These are phyloP conservation scores for Neodon shergylaensis DNA, from an alignment of 2,113 vertebrate genomes.

Conservation along the genomic window DNA sequence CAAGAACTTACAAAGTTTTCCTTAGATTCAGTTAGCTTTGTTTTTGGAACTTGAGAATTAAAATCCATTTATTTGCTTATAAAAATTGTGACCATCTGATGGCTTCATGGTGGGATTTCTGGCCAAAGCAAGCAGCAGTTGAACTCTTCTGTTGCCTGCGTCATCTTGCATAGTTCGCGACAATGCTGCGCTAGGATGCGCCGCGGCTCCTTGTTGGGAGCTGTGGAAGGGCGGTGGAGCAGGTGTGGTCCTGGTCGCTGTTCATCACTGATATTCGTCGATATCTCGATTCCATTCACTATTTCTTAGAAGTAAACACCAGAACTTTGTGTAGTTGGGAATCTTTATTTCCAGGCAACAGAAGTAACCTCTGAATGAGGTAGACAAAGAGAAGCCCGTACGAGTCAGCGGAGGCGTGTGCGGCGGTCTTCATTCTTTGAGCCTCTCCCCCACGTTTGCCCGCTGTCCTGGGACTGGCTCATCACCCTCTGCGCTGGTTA, in stretches of 20 bases:
- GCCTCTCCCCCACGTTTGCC: too few relatives aligned
- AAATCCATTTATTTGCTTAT: background rate
- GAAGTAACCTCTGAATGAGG: background rate
- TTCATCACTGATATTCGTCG: background rate
- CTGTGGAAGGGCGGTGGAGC: background rate
- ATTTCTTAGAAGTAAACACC: background rate
- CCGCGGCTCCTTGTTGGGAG: background rate
- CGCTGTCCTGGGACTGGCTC: rapidly evolving
- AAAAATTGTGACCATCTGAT: conserved; percentile 31
- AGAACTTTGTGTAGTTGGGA: background rate
- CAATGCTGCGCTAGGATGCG: background rate
- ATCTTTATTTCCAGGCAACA: background rate
- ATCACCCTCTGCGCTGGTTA: background rate
- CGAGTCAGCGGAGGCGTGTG: too few relatives aligned
- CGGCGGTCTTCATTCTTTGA: too few relatives aligned
- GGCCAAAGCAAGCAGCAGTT: background rate
- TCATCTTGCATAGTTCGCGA: background rate
- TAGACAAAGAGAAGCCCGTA: background rate
- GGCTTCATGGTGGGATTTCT: background rate
- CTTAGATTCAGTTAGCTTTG: background rate
- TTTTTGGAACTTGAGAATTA: conserved; percentile 53
- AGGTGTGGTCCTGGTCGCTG: background rate
- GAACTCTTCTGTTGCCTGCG: background rate
- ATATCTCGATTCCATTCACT: background rate
- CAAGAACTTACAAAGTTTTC: background rate